Evolutionary conservation across 1,140 invertebrate species (phyloP).

Genomic region (Eubasilissa regina): DNA sequence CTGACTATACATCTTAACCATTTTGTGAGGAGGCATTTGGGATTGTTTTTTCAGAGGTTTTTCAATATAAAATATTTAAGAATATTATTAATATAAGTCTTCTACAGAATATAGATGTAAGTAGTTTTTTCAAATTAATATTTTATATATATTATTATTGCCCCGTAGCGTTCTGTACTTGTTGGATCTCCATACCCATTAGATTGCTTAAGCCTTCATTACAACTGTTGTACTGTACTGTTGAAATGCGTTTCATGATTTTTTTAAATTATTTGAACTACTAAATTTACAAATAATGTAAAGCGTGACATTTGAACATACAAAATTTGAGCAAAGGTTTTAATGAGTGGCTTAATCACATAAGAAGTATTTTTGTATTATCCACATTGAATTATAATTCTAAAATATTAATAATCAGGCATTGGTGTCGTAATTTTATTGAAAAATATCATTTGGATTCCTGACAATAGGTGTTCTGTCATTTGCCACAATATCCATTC

Average conservation of each 20-base stretch:
- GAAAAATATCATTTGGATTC: slow-evolving; percentile 2
- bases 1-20: slow-evolving; percentile 5
- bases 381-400: slow-evolving; percentile 29
- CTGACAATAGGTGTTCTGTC: not conserved
- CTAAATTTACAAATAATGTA: slow-evolving; percentile 1
- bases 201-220: slow-evolving; percentile 50
- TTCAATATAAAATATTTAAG: slow-evolving; percentile 48
- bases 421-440: slow-evolving; percentile 9
- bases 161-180: slow-evolving; percentile 60
- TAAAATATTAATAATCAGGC: slow-evolving; percentile 21
- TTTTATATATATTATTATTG: slow-evolving; percentile 60
- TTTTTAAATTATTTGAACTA: slow-evolving; percentile 20
- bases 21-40: slow-evolving; percentile 42
- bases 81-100: slow-evolving; percentile 67
- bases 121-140: slow-evolving; percentile 75
- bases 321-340: slow-evolving; percentile 32
- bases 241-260: slow-evolving; percentile 3
- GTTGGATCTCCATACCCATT: slow-evolving; percentile 59
- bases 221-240: slow-evolving; percentile 23
- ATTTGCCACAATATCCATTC: slow-evolving; percentile 13
- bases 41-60: slow-evolving; percentile 50
- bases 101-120: slow-evolving; percentile 67
- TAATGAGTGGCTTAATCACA: slow-evolving; percentile 46
- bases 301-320: slow-evolving; percentile 1
- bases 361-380: slow-evolving; percentile 53